Base-by-base conservation (phyloP, 2,113 vertebrate genomes). In the Chloroceryle aenea region DNA sequence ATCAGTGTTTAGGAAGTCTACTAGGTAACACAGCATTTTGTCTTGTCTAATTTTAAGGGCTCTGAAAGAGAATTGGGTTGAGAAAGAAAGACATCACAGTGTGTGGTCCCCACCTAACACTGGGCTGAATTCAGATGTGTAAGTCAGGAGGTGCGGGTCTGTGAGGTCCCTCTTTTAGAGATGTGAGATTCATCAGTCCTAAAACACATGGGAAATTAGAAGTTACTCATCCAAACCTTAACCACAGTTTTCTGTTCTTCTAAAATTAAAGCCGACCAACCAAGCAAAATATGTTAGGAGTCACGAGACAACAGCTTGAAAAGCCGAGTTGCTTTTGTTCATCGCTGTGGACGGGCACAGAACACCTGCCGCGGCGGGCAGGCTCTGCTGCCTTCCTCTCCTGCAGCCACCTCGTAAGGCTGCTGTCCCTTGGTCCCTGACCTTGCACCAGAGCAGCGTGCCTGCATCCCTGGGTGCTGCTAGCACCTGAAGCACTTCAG, bases 321-420 rank as follows among this genome's bases (percentile, higher is more conserved):
- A 82, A 87, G 36, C 0, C 23, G 69, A 21, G 50, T 77, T 0
- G 0, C 26, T 43, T 82, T 69, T 82, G 17, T 25, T 79, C 16
- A 5, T 52, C 34, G 5, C 20, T 84, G 16, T 22, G 38, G 74
- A n/a, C 18, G 40, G 0, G 1, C 27, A 10, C 3, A 4, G 11
- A 14, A 40, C 20, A 45, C 19, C 26, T 64, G 71, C 22, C 0
- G 0, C 18, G 17, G 7, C 30, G 66, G 30, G 12, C 29, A 23
- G 47, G 12, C 40, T 53, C 48, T 59, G 13, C 67, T 69, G 14
- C 10, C 55, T 27, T 47, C 38, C 64, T 55, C 43, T 73, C 45
- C 48, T n/a, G 66, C 52, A 55, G 29, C 29, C 3, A 2, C 66
- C 42, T 20, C 20, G 1, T 14, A 18, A 74, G 40, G 19, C 30